Evolutionary conservation across 2,888 invertebrate genomes (phyloP), one percentile per base, ranked within the genome.

Genomic region (Blomia tropicalis): DNA sequence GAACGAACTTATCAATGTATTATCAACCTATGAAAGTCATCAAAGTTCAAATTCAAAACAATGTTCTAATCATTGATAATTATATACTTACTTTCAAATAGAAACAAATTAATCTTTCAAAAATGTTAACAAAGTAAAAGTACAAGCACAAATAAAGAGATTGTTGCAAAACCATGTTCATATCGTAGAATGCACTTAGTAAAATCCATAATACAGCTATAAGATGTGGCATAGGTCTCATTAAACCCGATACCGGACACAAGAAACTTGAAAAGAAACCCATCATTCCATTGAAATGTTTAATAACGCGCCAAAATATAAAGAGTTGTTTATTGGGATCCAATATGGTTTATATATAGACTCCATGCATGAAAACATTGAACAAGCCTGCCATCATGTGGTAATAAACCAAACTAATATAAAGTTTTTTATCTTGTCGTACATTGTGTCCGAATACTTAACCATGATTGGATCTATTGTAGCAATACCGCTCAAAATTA

Each of bases 131-230:
- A 2, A 56, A 2, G 29, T 56, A 56, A 30, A 56, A 56, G 29
- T 27, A 56, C 30, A 36, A 11, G n/a, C 31, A 31, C 31, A 56
- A 25, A 2, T 29, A 56, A 11, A 56, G 7, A 2, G 56, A 56
- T 25, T 56, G 56, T 19, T 56, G 29, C 25, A 56, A 14, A 2
- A 56, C 56, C 17, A 56, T n/a, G 14, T 29, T 29, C 2, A 56
- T 30, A 25, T 56, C 56, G 30, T 30, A 56, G 14, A 56, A 36
- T 31, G 56, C 56, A 14, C 30, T n/a, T 19, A 36, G 25, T 3
- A 56, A 14, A 27, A 56, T 56, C 56, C 56, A 56, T 19, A n/a
- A 31, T 3, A 31, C 25, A 19, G 56, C 56, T 3, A 56, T 25
- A 14, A 29, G 14, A 25, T 27, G 29, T 19, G 56, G 56, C 14